Percentiles rank a stretch among this genome's conserved stretches.
Evolutionary conservation across 2,113 vertebrate species (phyloP).

Genomic region (Channa argus): DNA sequence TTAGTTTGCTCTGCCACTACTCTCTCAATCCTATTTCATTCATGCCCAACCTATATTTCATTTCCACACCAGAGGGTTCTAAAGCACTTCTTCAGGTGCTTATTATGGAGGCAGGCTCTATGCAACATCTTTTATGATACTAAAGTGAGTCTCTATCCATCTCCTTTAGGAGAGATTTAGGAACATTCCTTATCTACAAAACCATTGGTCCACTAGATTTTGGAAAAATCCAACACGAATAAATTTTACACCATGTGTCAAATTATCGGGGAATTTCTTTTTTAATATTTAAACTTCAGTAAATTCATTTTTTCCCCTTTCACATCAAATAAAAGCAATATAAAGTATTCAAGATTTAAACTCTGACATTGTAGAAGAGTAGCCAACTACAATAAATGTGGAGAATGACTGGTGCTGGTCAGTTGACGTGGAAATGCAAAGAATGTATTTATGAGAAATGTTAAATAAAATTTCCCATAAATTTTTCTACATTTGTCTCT

Average conservation of each 20-base stretch:
- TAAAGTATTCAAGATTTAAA: conserved; percentile 20
- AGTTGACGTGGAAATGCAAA: conserved; percentile 52
- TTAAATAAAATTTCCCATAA: no score
- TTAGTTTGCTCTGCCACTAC: conserved; percentile 50
- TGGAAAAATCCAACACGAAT: conserved; percentile 33
- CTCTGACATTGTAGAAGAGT: conserved; percentile 17
- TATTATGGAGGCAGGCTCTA: conserved; percentile 64
- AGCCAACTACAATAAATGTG: conserved; percentile 39
- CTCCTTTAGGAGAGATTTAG: conserved; percentile 68
- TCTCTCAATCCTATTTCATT: conserved; percentile 70
- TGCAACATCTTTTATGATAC: conserved; percentile 68
- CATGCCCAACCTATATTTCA: conserved; percentile 69
- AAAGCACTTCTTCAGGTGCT: conserved; percentile 74
- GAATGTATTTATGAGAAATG: not conserved
- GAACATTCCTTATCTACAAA: conserved; percentile 57
- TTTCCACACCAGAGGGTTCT: conserved; percentile 66
- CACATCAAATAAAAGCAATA: conserved; percentile 17
- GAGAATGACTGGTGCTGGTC: conserved; percentile 41
- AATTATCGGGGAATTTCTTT: conserved; percentile 21
- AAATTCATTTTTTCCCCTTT: not conserved
- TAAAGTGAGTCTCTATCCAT: conserved; percentile 62
- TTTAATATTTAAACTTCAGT: no score
- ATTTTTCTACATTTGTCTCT: not conserved
- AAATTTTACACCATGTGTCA: conserved; percentile 20
- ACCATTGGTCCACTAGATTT: conserved; percentile 31